Evolutionary conservation across 2,797 vertebrate genomes (phyloP), one percentile per base, ranked within the genome.

Genomic region (Rhinophrynus dorsalis): DNA sequence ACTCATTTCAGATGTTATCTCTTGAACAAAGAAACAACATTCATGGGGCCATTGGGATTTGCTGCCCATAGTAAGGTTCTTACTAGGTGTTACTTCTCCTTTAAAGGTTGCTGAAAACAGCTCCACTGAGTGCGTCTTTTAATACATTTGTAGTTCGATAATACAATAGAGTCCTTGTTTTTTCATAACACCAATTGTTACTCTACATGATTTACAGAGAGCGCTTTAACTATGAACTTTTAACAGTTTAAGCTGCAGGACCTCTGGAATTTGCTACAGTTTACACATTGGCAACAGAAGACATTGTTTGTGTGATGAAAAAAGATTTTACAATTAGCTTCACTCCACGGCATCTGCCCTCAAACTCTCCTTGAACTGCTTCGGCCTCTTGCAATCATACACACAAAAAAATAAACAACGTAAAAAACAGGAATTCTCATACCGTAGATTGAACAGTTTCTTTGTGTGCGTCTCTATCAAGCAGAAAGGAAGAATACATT

Each of bases 321-420:
- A 79, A 77, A 79, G 80, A 83, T 76, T 77, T 52, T 55, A 61
- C 8, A 2, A 42, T 66, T 65, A 18, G 74, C 78, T 77, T 52
- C 76, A 37, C 74, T 74, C 63, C 48, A 13, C 50, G 17, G 72
- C 21, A 76, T 78, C 76, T 60, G 77, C 64, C 66, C 61, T 74
- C 69, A 62, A 60, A 26, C 73, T 77, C 18, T 57, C 78, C 77
- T 77, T 77, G 80, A 81, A 75, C 74, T 45, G 20, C 23, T 23
- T 21, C 63, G 74, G 6, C 42, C 38, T 10, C 1, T 37, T 20
- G 10, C 45, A 58, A 1, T 2, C 24, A 45, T 20, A 42, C 11
- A 3, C 32, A n/a, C n/a, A 5, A 66, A 74, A 1, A 10, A 29
- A 33, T 63, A 44, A 52, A 37, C 17, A n/a, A 63, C 37, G 55